A percentile compares a stretch with the other conserved stretches of the same genome.
These are phyloP conservation scores for Trochalopteron elliotii DNA, from an alignment of 2,113 vertebrate species.

Conservation along the genomic window DNA sequence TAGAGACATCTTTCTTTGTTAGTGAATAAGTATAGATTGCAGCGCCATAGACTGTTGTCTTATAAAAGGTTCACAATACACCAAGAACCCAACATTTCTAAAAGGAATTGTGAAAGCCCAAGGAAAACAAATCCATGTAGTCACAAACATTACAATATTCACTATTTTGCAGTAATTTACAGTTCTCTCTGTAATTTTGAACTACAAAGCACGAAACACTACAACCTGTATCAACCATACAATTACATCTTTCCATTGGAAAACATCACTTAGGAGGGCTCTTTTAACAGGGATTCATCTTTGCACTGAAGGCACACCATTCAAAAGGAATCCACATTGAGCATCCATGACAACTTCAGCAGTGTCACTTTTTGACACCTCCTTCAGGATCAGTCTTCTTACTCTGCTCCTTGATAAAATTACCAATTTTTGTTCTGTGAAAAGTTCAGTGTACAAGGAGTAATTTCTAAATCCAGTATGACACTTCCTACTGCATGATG, in stretches of 20 bases:
- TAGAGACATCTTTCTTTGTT: not conserved
- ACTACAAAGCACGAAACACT: not conserved
- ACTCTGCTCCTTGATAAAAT: not conserved
- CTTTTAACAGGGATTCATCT: not conserved
- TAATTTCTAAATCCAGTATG: not conserved
- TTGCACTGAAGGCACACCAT: not conserved
- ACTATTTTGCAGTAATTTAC: not conserved
- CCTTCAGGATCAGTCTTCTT: not conserved
- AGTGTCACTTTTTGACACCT: not conserved
- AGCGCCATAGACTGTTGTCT: not conserved
- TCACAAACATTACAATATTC: not conserved
- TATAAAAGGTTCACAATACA: not conserved
- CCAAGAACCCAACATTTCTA: not conserved
- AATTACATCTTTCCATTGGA: not conserved
- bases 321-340: not conserved
- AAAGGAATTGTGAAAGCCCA: not conserved
- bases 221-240: not conserved
- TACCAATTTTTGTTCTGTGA: rapidly evolving
- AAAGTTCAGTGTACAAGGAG: not conserved
- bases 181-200: not conserved
- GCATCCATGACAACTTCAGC: not conserved
- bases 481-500: not conserved
- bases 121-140: not conserved
- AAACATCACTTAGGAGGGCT: not conserved
- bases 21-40: not conserved